Percentiles rank a stretch among this genome's conserved stretches.
Conservation (phyloP, 2,888 invertebrate genomes). For the Maniola hyperantus region DNA sequence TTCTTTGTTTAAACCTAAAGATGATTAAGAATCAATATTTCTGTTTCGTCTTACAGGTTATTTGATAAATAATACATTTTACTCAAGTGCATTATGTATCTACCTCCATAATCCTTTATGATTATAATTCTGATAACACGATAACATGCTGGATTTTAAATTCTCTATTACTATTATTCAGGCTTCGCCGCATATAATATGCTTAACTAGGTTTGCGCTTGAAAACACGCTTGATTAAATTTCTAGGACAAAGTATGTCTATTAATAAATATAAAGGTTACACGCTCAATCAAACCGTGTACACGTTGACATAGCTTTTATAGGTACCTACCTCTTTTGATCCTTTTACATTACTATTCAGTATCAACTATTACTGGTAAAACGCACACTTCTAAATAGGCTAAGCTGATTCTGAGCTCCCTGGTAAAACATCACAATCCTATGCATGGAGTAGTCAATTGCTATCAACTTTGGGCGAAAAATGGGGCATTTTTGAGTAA, state of each 20-base stretch:
- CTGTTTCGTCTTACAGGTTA: slow-evolving; percentile 1
- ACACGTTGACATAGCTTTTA: slow-evolving; percentile 42
- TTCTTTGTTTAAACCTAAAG: not conserved
- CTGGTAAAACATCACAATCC: too few species aligned
- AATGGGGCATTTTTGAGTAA: too few species aligned
- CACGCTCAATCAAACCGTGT: slow-evolving; percentile 67
- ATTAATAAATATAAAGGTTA: slow-evolving; percentile 71
- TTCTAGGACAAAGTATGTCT: slow-evolving; percentile 74
- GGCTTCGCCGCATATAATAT: slow-evolving; percentile 69
- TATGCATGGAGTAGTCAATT: too few species aligned
- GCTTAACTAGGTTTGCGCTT: slow-evolving; percentile 67
- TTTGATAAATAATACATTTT: not conserved
- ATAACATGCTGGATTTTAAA: slow-evolving; percentile 22
- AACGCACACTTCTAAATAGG: too few species aligned
- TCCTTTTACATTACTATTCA: not conserved
- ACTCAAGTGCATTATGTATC: not conserved
- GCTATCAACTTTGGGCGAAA: too few species aligned
- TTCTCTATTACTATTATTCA: slow-evolving; percentile 43
- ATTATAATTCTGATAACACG: too few species aligned
- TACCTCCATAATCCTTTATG: not conserved
- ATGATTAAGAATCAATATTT: not conserved
- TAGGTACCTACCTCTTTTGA: slow-evolving; percentile 10
- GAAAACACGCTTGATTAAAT: slow-evolving; percentile 71
- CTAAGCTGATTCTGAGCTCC: too few species aligned
- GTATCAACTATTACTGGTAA: too few species aligned